phyloP scores from a whole-genome alignment of 2,113 vertebrate genomes.

The Cottus gobio region DNA sequence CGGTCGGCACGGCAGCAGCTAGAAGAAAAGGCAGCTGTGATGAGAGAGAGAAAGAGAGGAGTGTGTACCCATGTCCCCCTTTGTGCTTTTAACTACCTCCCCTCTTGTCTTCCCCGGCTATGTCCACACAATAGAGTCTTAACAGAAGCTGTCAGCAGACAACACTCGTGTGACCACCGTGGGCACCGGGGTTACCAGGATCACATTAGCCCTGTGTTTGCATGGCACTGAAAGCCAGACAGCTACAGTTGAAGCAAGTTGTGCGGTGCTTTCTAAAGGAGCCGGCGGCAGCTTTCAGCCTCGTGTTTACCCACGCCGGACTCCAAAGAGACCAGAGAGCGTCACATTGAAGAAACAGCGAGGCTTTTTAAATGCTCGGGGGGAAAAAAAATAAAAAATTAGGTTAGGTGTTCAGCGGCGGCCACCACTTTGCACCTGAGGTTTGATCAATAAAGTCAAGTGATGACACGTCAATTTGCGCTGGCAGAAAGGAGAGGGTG shows the following conservation, averaged over 20 bases:
- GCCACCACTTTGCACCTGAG: slow-evolving; percentile 84
- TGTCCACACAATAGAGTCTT: slow-evolving; percentile 82
- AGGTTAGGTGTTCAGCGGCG: slow-evolving; percentile 77
- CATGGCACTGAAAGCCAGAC: slow-evolving; percentile 80
- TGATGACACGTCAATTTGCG: slow-evolving; percentile 85
- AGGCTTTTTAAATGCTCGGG: slow-evolving; percentile 32
- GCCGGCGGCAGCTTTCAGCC: slow-evolving; percentile 64
- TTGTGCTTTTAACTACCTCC: slow-evolving; percentile 80
- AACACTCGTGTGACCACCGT: slow-evolving; percentile 73
- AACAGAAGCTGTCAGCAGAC: slow-evolving; percentile 89
- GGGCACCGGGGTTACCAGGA: slow-evolving; percentile 73
- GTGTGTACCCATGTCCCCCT: slow-evolving; percentile 65
- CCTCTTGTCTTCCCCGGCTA: slow-evolving; percentile 74
- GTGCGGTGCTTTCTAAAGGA: slow-evolving; percentile 73
- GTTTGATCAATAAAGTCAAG: slow-evolving; percentile 78
- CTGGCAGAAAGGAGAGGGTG: slow-evolving; percentile 50
- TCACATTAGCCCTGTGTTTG: slow-evolving; percentile 84
- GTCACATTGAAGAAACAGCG: slow-evolving; percentile 9
- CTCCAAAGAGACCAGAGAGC: slow-evolving; percentile 47
- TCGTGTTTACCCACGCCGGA: slow-evolving; percentile 72
- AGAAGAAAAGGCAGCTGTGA: slow-evolving; percentile 68
- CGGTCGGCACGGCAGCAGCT: slow-evolving; percentile 53
- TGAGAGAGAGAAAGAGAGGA: slow-evolving; percentile 65
- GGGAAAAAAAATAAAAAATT: slow-evolving; percentile 32
- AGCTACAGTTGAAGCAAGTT: slow-evolving; percentile 77